A percentile compares a stretch with the other conserved stretches of the same genome.
phyloP scores from a whole-genome alignment of 2,888 invertebrate species.

The Leptothorax acervorum region DNA sequence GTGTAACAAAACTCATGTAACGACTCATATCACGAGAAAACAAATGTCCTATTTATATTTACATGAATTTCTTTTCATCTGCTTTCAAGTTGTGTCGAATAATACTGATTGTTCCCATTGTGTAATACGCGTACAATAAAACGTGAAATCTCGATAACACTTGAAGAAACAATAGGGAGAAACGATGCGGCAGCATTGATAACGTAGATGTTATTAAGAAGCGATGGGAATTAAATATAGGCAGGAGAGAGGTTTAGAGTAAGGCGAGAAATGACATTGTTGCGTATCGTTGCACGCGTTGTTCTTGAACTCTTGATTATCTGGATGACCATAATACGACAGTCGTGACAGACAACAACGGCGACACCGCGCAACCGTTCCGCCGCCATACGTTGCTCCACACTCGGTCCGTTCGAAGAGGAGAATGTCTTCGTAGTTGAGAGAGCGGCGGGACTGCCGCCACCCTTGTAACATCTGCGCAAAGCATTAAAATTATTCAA shows the following conservation, averaged over 20 bases:
- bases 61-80: neutral
- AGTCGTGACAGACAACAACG: conserved; percentile 97
- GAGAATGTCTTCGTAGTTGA: conserved; percentile 86
- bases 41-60: conserved; percentile 7
- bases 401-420: conserved; percentile 80
- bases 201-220: neutral
- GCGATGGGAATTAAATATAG: conserved; percentile 87
- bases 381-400: conserved; percentile 83
- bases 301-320: conserved; percentile 96
- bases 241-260: conserved; percentile 94
- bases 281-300: conserved; percentile 93
- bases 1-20: neutral
- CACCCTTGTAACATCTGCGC: conserved; percentile 72
- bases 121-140: neutral
- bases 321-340: conserved; percentile 97
- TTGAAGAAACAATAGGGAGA: neutral
- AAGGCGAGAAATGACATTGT: conserved; percentile 93
- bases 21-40: conserved; percentile 12
- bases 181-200: neutral
- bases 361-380: conserved; percentile 91
- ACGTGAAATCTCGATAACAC: neutral
- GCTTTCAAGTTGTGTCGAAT: neutral
- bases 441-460: conserved; percentile 88
- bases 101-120: conserved; percentile 21
- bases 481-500: conserved; percentile 6